Evolutionary conservation across 2,113 vertebrate genomes (phyloP).

Genomic region (Ginglymostoma cirratum): DNA sequence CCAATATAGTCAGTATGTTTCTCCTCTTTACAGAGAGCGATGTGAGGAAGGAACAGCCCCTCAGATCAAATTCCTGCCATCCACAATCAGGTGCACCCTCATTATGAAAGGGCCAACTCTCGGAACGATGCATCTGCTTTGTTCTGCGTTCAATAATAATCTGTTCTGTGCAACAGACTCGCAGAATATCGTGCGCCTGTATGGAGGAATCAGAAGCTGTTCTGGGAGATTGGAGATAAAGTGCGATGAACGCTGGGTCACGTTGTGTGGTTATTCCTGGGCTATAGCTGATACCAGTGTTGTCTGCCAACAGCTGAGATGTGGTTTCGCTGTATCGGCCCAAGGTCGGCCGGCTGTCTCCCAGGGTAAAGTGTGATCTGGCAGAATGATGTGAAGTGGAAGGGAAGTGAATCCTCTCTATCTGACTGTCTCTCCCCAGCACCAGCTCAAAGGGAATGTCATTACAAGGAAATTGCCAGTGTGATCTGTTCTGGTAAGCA

Average conservation of each 20-base stretch:
- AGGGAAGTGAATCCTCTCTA: not conserved
- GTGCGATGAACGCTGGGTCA: constrained; percentile 40
- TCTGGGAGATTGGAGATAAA: constrained; percentile 57
- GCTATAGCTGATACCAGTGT: too few relatives aligned
- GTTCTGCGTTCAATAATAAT: not conserved
- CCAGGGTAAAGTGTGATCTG: not conserved
- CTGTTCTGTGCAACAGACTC: not conserved
- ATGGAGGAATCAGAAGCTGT: constrained; percentile 44
- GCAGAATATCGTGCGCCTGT: not conserved
- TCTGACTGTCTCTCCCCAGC: not conserved
- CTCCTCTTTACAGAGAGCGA: not conserved
- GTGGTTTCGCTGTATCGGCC: too few relatives aligned
- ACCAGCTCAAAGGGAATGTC: too few relatives aligned
- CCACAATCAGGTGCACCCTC: not conserved
- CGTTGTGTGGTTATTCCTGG: not conserved
- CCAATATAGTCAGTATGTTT: fast-evolving
- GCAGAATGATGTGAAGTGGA: not conserved
- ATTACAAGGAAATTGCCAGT: not conserved
- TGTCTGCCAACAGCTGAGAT: too few relatives aligned
- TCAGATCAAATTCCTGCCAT: not conserved
- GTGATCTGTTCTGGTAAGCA: constrained; percentile 10
- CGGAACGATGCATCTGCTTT: too few relatives aligned
- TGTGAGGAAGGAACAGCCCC: too few relatives aligned
- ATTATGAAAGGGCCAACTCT: too few relatives aligned
- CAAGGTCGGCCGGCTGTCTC: not conserved